Evolutionary conservation across 2,113 vertebrate species (phyloP).

Genomic region (Platycercus adscitus): DNA sequence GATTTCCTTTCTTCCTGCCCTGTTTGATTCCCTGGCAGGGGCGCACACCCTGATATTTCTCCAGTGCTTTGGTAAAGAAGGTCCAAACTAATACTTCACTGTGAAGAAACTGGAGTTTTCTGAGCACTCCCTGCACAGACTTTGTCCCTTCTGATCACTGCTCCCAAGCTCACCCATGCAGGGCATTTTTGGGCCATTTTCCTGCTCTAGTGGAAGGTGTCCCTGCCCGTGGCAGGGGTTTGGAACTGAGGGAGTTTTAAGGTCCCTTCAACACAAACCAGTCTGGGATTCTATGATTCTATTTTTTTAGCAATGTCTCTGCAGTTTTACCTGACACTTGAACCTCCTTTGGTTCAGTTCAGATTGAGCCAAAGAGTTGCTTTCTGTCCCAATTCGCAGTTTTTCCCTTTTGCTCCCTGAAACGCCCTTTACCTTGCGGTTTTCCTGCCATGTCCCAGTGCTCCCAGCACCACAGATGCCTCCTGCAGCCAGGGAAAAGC

Average conservation of each 20-base stretch:
- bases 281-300: background rate
- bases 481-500: background rate
- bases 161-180: background rate
- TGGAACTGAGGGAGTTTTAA: background rate
- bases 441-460: background rate
- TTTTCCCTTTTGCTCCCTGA: background rate
- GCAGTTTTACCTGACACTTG: background rate
- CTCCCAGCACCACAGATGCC: background rate
- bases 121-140: background rate
- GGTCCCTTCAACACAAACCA: background rate
- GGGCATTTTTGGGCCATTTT: background rate
- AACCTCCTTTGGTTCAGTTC: background rate
- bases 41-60: accelerated
- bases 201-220: background rate
- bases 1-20: background rate
- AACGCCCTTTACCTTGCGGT: background rate
- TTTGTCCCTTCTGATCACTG: background rate
- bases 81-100: too few relatives aligned
- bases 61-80: background rate
- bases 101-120: background rate
- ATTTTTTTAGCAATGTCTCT: background rate
- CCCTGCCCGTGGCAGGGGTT: background rate
- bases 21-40: background rate
- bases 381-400: background rate
- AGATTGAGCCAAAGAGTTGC: background rate